phyloP scores from a whole-genome alignment of 2,888 invertebrate species.

The Melieria picta region DNA sequence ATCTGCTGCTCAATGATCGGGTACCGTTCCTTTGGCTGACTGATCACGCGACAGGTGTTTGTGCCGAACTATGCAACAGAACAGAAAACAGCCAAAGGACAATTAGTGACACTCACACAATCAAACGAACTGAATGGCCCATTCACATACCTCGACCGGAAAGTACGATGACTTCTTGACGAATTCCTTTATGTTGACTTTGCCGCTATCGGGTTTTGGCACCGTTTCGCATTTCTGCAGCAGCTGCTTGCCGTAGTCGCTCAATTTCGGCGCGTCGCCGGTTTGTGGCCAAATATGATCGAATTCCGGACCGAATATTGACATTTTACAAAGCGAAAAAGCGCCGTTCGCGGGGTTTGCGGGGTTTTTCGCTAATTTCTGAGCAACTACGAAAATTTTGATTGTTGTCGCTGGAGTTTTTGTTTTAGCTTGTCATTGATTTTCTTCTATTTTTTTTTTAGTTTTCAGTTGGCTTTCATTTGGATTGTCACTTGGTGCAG shows the following conservation, averaged over 20 bases:
- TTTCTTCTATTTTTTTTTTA: no score
- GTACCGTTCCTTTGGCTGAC: constrained; percentile 53
- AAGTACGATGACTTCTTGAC: constrained; percentile 38
- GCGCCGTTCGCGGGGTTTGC: background rate
- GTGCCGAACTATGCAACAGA: constrained; percentile 57
- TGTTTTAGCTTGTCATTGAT: no score
- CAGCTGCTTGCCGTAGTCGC: constrained; percentile 38
- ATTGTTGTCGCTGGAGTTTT: no score
- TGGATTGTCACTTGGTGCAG: no score
- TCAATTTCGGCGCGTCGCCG: constrained; percentile 19
- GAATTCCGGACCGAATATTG: constrained; percentile 42
- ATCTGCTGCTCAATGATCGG: constrained; percentile 56
- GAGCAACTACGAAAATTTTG: no score
- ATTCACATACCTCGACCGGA: constrained; percentile 38
- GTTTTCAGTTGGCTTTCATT: no score
- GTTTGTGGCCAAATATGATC: constrained; percentile 42
- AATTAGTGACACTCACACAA: background rate
- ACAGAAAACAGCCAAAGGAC: background rate
- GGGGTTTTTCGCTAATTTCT: no score
- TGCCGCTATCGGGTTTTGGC: constrained; percentile 30
- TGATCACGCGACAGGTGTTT: constrained; percentile 55
- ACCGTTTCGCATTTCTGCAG: constrained; percentile 37
- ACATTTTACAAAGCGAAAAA: constrained; percentile 1
- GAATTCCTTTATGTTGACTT: constrained; percentile 37
- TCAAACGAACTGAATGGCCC: background rate